Evolutionary conservation across 2,797 vertebrate genomes (phyloP), one percentile per base, ranked within the genome.

Genomic region (Sciaenops ocellatus): DNA sequence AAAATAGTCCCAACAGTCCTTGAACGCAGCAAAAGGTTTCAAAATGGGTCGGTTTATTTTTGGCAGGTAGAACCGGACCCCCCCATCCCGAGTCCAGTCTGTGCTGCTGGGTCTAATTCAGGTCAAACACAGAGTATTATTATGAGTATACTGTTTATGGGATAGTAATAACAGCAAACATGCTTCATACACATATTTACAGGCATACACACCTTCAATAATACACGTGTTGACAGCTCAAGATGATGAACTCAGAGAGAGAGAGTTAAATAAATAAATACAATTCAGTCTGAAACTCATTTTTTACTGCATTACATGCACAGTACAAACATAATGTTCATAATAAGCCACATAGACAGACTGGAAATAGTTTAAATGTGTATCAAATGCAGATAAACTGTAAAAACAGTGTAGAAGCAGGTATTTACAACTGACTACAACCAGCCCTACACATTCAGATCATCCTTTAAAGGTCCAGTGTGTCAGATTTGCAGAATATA

Each of bases 221-320:
- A 9, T 4, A 52, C 3, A 41, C 0, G 6, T 9, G 4, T 22
- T 67, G 6, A 26, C n/a, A 50, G 2, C 38, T 24, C 22, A 48
- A 28, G 17, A 28, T 34, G 18, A 15, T 38, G 9, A 28, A 38
- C 12, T 34, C 4, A 48, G 3, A 12, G 15, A 67, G 4, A 38
- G 5, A 48, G 13, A 42, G 24, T 22, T 1, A 47, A 48, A 38
- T 5, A 26, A 47, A 38, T 9, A 24, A 44, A 0, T 44, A 12
- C n/a, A 77, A 30, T 73, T 63, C 65, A 63, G 16, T 34, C 22
- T 73, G 17, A 73, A 67, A 54, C 24, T 60, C 10, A 34, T 16
- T 56, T 28, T 54, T 34, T 5, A 42, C 8, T 6, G 44, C 7
- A 5, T 66, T 55, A 65, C 6, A 47, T 44, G 47, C 41, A 24